phyloP scores from a whole-genome alignment of 2,797 vertebrate species.

The Oceanodroma leucorhoa region DNA sequence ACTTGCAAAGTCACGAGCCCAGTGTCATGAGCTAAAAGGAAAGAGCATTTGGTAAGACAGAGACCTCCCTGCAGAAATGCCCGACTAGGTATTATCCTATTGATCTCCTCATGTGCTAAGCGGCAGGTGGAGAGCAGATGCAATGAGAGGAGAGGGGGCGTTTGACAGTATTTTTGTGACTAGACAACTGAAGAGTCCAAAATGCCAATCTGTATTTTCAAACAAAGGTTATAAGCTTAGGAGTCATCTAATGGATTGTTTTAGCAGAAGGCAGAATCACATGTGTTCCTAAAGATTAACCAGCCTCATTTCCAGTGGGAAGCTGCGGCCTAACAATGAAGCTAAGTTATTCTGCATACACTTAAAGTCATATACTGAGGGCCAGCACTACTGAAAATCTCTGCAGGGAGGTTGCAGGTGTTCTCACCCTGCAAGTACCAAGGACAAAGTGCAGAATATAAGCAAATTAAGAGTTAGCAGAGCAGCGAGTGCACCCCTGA shows the following conservation, averaged over 20 bases:
- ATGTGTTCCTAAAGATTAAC: neutral
- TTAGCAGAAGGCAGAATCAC: neutral
- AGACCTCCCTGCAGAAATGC: neutral
- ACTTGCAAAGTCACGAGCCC: constrained; percentile 98
- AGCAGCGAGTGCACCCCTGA: neutral
- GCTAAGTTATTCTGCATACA: neutral
- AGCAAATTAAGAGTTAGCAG: neutral
- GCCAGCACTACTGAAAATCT: neutral
- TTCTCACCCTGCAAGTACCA: neutral
- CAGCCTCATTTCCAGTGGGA: neutral
- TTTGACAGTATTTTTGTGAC: neutral
- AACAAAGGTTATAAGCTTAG: neutral
- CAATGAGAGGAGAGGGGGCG: neutral
- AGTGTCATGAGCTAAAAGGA: constrained; percentile 91
- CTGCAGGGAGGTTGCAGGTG: neutral
- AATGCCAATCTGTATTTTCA: neutral
- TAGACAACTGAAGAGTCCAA: neutral
- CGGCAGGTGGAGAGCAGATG: neutral
- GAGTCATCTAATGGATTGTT: neutral
- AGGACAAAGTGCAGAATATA: neutral
- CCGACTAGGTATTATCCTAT: rapidly evolving
- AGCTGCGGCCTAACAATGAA: neutral
- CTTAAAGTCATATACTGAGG: neutral
- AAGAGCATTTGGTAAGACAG: neutral
- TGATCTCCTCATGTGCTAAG: neutral